Base-by-base conservation (phyloP, 2,113 vertebrate species). In the Anguilla japonica region DNA sequence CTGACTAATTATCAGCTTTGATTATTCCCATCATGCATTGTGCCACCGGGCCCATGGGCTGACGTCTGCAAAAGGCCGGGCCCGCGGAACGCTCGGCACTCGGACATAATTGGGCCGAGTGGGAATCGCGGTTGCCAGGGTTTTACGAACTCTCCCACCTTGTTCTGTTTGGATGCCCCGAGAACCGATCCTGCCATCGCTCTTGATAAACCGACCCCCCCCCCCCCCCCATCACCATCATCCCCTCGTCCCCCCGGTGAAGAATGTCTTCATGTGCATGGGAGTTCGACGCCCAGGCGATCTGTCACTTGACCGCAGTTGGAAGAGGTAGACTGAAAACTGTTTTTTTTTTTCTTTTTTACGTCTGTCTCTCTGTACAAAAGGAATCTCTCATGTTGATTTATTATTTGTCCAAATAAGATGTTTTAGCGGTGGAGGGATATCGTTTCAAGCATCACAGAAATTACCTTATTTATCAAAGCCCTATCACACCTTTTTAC, bases 71-170 rank as follows among this genome's bases (percentile, higher is more conserved):
- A 93, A 94, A 92, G 26, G 92, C 92, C 91, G 91, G 89, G 87
- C 53, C 93, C 92, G 92, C 92, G 92, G 93, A 95, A 94, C 93
- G 93, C 94, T 91, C 94, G 91, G 89, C 91, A 94, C 95, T 94
- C 91, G 57, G 92, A 88, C 91, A 91, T 96, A 96, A 96, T 96
- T 96, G 95, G 95, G 94, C 94, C 95, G 95, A 95, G 95, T 94
- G 95, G 95, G 95, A 96, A 92, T 91, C 92, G 88, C 89, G 89
- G 89, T 91, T 94, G 94, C 94, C 94, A 95, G 94, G 92, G 94
- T 95, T 75, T 96, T 93, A 93, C 89, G 91, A 92, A 92, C 88
- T 91, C 71, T 91, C 92, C 92, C 92, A 91, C 95, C 94, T 95
- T 95, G 95, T 93, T 93, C 8, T 34, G n/a, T 34, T 9, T 13